These are phyloP conservation scores for Cyprinodon tularosa DNA, from an alignment of 2,113 vertebrate genomes.

Conservation along the genomic window DNA sequence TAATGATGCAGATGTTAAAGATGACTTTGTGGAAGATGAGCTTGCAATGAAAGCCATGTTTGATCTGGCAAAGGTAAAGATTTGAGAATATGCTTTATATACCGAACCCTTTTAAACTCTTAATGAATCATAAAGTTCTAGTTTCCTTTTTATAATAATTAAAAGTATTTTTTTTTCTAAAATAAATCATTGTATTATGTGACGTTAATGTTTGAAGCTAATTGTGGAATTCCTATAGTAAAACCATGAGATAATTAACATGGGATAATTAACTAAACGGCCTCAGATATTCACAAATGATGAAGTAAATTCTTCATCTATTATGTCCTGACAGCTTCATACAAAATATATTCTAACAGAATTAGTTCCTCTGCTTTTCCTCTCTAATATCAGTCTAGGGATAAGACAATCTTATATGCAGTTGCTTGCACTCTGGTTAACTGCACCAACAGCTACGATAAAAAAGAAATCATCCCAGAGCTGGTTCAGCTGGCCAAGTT, in stretches of 20 bases:
- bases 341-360: background rate
- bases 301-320: background rate
- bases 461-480: slow-evolving; percentile 95
- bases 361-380: slow-evolving; percentile 1
- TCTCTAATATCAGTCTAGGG: slow-evolving; percentile 80
- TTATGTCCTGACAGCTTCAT: background rate
- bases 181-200: background rate
- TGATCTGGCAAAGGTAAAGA: slow-evolving; percentile 89
- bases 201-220: background rate
- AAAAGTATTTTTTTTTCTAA: background rate
- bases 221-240: background rate
- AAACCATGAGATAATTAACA: background rate
- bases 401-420: slow-evolving; percentile 95
- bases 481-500: slow-evolving; percentile 96
- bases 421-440: slow-evolving; percentile 93
- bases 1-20: slow-evolving; percentile 96
- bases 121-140: background rate
- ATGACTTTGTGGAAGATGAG: slow-evolving; percentile 96
- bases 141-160: background rate
- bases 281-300: background rate
- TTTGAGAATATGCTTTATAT: background rate
- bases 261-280: background rate
- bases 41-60: slow-evolving; percentile 94
- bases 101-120: background rate
- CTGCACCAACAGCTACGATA: slow-evolving; percentile 96